Percentiles rank a stretch among this genome's conserved stretches.
Evolutionary conservation across 2,113 vertebrate genomes (phyloP).

Genomic region (Apus apus): DNA sequence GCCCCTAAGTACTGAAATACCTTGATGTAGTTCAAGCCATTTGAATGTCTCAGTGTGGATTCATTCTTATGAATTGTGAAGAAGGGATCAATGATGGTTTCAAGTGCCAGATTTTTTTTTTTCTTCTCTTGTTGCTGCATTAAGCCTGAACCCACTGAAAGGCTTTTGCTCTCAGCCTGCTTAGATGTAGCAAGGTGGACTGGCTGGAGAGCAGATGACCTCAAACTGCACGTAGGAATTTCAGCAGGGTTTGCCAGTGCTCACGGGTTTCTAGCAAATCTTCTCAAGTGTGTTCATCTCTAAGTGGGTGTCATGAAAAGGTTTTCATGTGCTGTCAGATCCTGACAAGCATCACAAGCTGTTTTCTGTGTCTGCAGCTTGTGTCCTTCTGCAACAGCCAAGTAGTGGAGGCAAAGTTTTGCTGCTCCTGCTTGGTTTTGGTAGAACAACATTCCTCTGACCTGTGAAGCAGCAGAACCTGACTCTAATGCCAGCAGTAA

Average conservation of each 20-base stretch:
- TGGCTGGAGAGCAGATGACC: accelerated
- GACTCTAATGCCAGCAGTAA: background rate
- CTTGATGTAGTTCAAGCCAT: background rate
- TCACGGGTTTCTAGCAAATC: background rate
- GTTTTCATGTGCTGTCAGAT: background rate
- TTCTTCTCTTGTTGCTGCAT: background rate
- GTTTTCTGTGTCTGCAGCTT: background rate
- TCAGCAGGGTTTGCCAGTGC: background rate
- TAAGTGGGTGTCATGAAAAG: background rate
- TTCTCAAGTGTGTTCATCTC: background rate
- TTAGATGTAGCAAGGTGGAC: background rate
- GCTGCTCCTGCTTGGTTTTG: background rate
- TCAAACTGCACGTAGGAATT: background rate
- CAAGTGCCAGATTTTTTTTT: background rate
- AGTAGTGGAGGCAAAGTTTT: background rate
- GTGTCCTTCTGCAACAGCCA: background rate
- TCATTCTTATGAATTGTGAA: background rate
- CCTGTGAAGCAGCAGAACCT: background rate
- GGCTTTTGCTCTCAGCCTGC: background rate
- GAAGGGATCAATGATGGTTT: background rate
- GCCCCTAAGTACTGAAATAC: background rate
- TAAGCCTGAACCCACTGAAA: background rate
- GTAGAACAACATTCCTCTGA: background rate
- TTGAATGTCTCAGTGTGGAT: background rate
- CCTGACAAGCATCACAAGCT: accelerated